Evolutionary conservation across 1,140 invertebrate species (phyloP), one percentile per base, ranked within the genome.

Genomic region (Papilio polytes): DNA sequence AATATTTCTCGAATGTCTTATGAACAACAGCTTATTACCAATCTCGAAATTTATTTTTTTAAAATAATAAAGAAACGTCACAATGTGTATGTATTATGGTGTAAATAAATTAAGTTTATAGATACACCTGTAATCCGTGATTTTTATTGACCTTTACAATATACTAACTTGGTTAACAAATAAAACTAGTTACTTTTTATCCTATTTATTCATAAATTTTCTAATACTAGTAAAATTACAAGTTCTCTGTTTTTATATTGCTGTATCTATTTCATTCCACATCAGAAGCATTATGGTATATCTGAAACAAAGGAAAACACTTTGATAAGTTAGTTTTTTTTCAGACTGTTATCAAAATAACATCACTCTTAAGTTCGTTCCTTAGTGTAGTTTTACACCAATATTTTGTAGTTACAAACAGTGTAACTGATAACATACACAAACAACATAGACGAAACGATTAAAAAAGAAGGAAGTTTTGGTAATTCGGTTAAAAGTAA

Each of bases 81-180:
- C 92, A 94, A 93, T 84, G 88, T 91, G 84, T 94, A 91, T 89
- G 87, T 90, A 90, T 85, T 90, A 89, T 85, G 88, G 91, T 94
- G 93, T 94, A 94, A 94, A 94, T 94, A 94, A 94, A 94, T 89
- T 92, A 93, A 93, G 89, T 92, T 94, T 94, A 93, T 92, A 94
- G 92, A 93, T 91, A 94, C 90, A 94, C 92, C 91, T 94, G 92
- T 94, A 94, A 85, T 82, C 81, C 63, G 86, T 85, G 63, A 26
- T 84, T 94, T 93, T 93, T 88, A 90, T 90, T 82, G n/a, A 26
- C 48, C 51, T 51, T 2, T n/a, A 72, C 9, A 15, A 48, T 31
- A 22, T 31, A 13, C 12, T 41, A 72, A 72, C 12, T 72, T 26
- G 31, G 31, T 72, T 36, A 72, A 56, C 53, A 56, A 48, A 48